Base-by-base conservation (phyloP, 92 coral and sea anemone genomes). In the Epizoanthus scotinus region DNA sequence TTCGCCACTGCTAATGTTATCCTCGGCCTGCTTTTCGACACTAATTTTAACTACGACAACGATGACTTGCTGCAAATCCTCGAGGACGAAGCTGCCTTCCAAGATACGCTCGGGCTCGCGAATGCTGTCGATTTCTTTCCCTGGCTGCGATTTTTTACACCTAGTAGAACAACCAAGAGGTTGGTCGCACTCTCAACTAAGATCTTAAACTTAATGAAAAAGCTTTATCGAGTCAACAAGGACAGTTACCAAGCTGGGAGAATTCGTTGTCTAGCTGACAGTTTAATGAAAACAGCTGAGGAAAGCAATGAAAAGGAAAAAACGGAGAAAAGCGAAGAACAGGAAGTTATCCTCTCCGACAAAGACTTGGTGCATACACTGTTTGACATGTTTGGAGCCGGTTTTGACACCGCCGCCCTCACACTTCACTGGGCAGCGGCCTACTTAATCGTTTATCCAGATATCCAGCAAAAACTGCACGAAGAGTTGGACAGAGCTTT, bases 311-410 rank as follows among this genome's bases (percentile, higher is more conserved):
- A 52, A 53, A 20, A 26, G 42, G 70, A 49, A 1, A 42, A 40
- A 19, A 47, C 15, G 3, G 78, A 14, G 27, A 18, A 3, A 9
- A 47, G 13, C 20, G 63, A 71, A 12, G 74, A 28, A 9, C 7
- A 44, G 2, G 17, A 25, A 36, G 60, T 71, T 10, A 13, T 50
- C 1, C 29, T 71, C 8, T 15, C 54, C 26, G 56, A 77, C 21
- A 53, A 53, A 31, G 78, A 71, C 31, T 73, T 86, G 5, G 70
- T 86, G 38, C 27, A 62, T 12, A 78, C 70, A 9, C 21, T 91
- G 53, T 47, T 25, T 14, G 97, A 91, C 74, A 81, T 89, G 34
- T 89, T 91, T 67, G 97, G 89, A 3, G 93, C 87, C 3, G 93
- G 93, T 1, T 89, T 89, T 62, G 97, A 91, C 0, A 89, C 93